Conservation (phyloP, 2,888 invertebrate species). For the Pyrochroa serraticornis region DNA sequence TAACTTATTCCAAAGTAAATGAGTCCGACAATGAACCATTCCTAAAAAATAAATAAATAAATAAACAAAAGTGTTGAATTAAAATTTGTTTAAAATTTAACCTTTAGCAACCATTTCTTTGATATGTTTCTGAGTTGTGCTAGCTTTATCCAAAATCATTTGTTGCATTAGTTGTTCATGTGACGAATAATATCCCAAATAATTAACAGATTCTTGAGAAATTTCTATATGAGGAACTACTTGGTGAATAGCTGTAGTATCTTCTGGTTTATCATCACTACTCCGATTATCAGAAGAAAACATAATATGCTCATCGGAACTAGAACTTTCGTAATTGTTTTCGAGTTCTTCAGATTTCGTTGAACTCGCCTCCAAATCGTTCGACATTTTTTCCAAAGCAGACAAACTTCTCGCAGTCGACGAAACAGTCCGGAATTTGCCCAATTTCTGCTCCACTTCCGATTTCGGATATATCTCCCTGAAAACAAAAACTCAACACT, state of each 20-base stretch:
- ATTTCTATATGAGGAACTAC: conserved; percentile 48
- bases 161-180: conserved; percentile 72
- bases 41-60: conserved; percentile 48
- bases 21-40: conserved; percentile 71
- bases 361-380: conserved; percentile 32
- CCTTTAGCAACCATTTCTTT: conserved; percentile 66
- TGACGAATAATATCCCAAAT: conserved; percentile 72
- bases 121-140: conserved; percentile 63
- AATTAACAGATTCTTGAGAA: conserved; percentile 69
- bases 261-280: conserved; percentile 28
- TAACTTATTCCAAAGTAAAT: conserved; percentile 73
- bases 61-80: no score
- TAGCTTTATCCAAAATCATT: conserved; percentile 64
- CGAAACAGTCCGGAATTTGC: conserved; percentile 67
- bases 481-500: conserved; percentile 26
- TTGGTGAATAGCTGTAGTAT: conserved; percentile 13
- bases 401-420: conserved; percentile 46
- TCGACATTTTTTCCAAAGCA: conserved; percentile 37
- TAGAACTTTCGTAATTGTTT: conserved; percentile 25
- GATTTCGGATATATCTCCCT: conserved; percentile 68
- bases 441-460: conserved; percentile 64
- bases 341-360: conserved; percentile 29
- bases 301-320: conserved; percentile 38
- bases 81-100: no score
- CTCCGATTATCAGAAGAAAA: conserved; percentile 31